Conservation (phyloP, 2,113 vertebrate species). For the Lonchura striata region DNA sequence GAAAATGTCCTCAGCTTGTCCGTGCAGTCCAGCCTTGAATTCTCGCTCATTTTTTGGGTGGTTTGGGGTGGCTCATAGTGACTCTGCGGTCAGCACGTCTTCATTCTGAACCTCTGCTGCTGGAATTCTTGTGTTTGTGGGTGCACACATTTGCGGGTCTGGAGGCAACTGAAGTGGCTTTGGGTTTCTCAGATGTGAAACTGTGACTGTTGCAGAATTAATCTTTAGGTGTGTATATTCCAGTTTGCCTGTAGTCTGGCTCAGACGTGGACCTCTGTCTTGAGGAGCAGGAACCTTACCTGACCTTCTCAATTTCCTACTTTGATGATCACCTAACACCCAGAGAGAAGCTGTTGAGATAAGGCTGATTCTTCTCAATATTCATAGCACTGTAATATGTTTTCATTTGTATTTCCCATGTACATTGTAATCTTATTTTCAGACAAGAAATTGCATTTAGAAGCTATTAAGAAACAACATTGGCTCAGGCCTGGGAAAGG, state of each 20-base stretch:
- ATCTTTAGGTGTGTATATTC: not conserved
- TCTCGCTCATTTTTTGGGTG: rapidly evolving
- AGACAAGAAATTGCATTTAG: not conserved
- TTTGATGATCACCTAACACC: not conserved
- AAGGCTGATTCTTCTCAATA: not conserved
- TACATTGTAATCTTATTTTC: conserved; percentile 19
- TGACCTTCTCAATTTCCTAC: not conserved
- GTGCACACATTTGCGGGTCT: not conserved
- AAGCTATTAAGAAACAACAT: not conserved
- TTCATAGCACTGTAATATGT: not conserved
- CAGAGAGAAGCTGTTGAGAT: not conserved
- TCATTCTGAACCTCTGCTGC: not conserved
- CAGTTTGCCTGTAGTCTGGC: not conserved
- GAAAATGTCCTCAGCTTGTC: not conserved
- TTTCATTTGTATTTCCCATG: not conserved
- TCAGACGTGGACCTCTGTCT: not conserved
- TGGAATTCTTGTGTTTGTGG: not conserved
- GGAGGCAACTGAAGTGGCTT: not conserved
- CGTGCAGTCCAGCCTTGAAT: not conserved
- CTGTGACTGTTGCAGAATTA: not conserved
- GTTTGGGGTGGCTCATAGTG: not conserved
- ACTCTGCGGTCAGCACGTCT: rapidly evolving
- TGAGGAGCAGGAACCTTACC: not conserved
- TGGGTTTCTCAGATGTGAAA: not conserved
- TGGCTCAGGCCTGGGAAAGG: not conserved